Evolutionary conservation across 2,888 invertebrate genomes (phyloP).

Genomic region (Rhagonycha fulva): DNA sequence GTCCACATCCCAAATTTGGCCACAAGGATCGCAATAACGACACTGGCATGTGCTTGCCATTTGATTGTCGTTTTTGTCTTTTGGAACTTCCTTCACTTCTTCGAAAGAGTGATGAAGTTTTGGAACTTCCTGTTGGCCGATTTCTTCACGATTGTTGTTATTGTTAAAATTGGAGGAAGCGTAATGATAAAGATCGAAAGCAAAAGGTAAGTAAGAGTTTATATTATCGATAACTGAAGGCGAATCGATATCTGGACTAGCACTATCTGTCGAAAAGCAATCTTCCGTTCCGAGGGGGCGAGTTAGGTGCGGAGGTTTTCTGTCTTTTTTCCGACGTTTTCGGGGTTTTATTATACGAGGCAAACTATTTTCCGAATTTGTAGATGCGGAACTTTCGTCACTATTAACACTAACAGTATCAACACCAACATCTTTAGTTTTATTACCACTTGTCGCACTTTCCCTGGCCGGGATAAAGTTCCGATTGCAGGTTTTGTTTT

Average conservation of each 20-base stretch:
- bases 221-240: conserved; percentile 9
- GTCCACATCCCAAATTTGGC: conserved; percentile 76
- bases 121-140: conserved; percentile 44
- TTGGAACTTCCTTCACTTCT: conserved; percentile 48
- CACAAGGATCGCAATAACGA: conserved; percentile 75
- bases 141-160: conserved; percentile 14
- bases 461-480: conserved; percentile 7
- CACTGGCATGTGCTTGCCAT: conserved; percentile 67
- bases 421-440: conserved; percentile 38
- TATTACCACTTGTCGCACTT: conserved; percentile 27
- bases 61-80: conserved; percentile 50
- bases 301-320: conserved; percentile 66
- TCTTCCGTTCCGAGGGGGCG: conserved; percentile 44
- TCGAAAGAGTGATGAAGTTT: conserved; percentile 54
- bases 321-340: conserved; percentile 87
- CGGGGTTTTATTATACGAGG: conserved; percentile 89
- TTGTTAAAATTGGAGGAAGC: conserved; percentile 17
- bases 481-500: conserved; percentile 43
- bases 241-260: conserved; percentile 44
- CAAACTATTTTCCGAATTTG: conserved; percentile 73
- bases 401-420: conserved; percentile 76
- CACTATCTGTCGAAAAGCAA: conserved; percentile 47
- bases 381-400: conserved; percentile 74
- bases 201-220: conserved; percentile 12
- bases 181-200: conserved; percentile 12